Conservation (phyloP, 1,140 invertebrate species). For the Aplysia californica region DNA sequence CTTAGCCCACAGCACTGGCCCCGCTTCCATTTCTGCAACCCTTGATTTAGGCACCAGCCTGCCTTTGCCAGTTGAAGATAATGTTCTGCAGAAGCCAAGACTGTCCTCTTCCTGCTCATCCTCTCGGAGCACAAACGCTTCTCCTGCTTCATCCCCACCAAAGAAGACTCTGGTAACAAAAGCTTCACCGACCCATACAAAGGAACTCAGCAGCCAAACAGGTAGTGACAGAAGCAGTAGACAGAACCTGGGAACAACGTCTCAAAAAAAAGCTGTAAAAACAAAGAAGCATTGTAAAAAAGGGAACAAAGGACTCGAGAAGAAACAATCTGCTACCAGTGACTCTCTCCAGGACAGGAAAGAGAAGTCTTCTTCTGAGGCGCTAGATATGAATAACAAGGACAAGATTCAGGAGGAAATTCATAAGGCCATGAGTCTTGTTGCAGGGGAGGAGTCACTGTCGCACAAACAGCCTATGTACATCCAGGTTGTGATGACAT, state of each 20-base stretch:
- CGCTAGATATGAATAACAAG: too few species aligned
- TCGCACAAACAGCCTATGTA: background rate
- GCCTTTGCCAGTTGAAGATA: too few species aligned
- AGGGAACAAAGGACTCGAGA: too few species aligned
- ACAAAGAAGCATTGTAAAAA: background rate
- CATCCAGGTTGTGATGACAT: constrained; percentile 7
- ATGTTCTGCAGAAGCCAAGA: too few species aligned
- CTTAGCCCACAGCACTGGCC: constrained; percentile 11
- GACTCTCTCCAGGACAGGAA: background rate
- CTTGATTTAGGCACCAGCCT: background rate
- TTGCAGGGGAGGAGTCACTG: background rate
- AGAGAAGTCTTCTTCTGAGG: background rate
- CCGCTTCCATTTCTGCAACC: background rate
- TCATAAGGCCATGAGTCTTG: background rate
- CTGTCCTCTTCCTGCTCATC: background rate
- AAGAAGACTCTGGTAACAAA: background rate
- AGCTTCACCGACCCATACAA: too few species aligned
- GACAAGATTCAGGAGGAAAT: constrained; percentile 2
- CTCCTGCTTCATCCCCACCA: too few species aligned
- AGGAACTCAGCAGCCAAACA: too few species aligned
- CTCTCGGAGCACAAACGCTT: background rate
- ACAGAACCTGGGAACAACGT: background rate
- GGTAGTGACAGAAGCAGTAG: background rate
- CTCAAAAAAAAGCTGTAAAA: background rate
- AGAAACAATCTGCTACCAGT: too few species aligned